Evolutionary conservation across 2,113 vertebrate genomes (phyloP), one percentile per base, ranked within the genome.

Genomic region (Sander lucioperca): DNA sequence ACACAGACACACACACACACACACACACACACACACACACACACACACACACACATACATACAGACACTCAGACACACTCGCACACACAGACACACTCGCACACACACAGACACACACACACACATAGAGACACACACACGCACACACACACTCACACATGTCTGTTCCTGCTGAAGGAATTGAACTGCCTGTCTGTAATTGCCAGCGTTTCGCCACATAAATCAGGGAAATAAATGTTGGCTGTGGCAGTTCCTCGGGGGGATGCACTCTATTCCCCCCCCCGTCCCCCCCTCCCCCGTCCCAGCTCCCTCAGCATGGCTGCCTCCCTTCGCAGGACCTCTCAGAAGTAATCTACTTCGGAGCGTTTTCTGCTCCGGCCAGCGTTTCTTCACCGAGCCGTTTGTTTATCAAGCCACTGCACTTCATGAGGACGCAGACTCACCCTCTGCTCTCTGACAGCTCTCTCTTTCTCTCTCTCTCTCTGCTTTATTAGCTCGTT

Each of bases 161-260:
- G 1, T 8, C 36, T 11, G 21, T n/a, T 4, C 54, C 54, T 57
- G 54, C n/a, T 57, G 66, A 85, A 78, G 83, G 86, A 92, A 93
- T 89, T 94, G 84, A 93, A 94, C 91, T 85, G 84, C 81, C 90
- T 23, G 86, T 90, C 85, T 83, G 91, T 93, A 93, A 94, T 90
- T 92, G 93, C 84, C 77, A 82, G 72, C 72, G 92, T 90, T 90
- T 88, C 74, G 72, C 88, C 88, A 86, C 90, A 95, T 94, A 93
- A 94, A 94, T 95, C 93, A 94, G 85, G 90, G 91, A 93, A 95
- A 94, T 94, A 91, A 93, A 94, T 90, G 90, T 92, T 89, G 91
- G 86, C 91, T 90, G 61, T 85, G 77, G 57, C 3, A 45, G 57
- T 76, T 88, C 83, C 93, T 90, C 88, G 56, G 59, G 92, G 90